phyloP scores from a whole-genome alignment of 2,797 vertebrate species.

The Catharus ustulatus region DNA sequence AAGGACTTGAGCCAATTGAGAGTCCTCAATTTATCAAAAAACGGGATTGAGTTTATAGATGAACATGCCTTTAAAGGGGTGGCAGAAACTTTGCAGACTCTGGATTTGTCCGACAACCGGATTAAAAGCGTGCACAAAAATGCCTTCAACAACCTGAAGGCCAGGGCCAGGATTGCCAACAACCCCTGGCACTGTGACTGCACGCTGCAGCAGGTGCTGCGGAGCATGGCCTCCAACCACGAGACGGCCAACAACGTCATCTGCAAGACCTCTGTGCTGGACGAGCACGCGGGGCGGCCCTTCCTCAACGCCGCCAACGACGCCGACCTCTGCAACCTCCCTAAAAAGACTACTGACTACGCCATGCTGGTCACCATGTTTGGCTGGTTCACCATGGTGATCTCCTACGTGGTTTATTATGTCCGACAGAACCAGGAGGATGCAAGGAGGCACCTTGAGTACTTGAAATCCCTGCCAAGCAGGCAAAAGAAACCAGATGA shows the following conservation, averaged over 20 bases:
- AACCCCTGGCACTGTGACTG: conserved; percentile 99
- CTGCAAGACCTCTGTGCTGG: conserved; percentile 92
- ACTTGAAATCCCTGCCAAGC: conserved; percentile 98
- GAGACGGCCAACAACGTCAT: conserved; percentile 91
- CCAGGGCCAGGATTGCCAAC: conserved; percentile 91
- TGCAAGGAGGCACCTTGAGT: conserved; percentile 95
- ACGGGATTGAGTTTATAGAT: conserved; percentile 92
- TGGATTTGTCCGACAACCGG: conserved; percentile 96
- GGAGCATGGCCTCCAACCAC: conserved; percentile 95
- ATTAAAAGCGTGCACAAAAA: conserved; percentile 97
- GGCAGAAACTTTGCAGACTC: conserved; percentile 90
- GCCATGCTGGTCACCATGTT: conserved; percentile 99
- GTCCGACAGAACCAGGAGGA: conserved; percentile 99
- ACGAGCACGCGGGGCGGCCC: conserved; percentile 86
- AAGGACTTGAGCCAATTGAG: conserved; percentile 90
- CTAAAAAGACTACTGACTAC: conserved; percentile 96
- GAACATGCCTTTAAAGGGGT: conserved; percentile 94
- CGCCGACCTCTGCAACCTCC: conserved; percentile 93
- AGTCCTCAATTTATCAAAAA: conserved; percentile 96
- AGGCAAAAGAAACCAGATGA: conserved; percentile 97
- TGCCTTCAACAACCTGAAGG: conserved; percentile 92
- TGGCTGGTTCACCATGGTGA: conserved; percentile 99
- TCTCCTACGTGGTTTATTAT: conserved; percentile 97
- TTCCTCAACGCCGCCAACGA: conserved; percentile 89
- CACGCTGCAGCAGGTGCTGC: conserved; percentile 93